Base-by-base conservation (phyloP, 2,113 vertebrate species). In the Apteryx mantelli region DNA sequence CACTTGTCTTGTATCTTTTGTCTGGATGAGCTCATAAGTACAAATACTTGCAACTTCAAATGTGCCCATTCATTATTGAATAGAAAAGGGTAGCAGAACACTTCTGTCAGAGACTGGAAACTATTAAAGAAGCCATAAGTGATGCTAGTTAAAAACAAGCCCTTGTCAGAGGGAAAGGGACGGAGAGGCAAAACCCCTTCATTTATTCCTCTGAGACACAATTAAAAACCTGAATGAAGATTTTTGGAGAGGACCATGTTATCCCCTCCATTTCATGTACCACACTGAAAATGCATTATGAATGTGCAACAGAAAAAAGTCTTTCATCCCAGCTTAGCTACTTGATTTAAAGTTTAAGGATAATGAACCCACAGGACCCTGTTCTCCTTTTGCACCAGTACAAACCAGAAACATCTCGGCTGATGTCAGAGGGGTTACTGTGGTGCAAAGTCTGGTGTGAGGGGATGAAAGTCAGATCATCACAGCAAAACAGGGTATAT, bases 21-120 rank as follows among this genome's bases (percentile, higher is more conserved):
- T 83, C 65, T 96, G 83, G 38, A 61, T 90, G 86, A 91, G 65
- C 77, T 97, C 86, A 30, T 93, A 96, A 97, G 93, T 93, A 91
- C 91, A 97, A 97, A 97, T 84, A 93, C 88, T 94, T 92, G 86
- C 83, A 96, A 58, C 70, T 84, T 94, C 76, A 91, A 97, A 87
- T 91, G 56, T 76, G 38, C 78, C 95, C 92, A 93, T 97, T 93
- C 83, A 94, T 97, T 95, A 97, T 94, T 93, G 91, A 97, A 82
- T 64, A 95, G 81, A 83, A 92, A 95, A 89, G 78, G 56, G 74
- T 91, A 92, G 81, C 13, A 28, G 63, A 87, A 87, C 38, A 18
- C 81, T 96, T 95, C 94, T 95, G 74, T 87, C 84, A 95, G 70
- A 82, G 48, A 53, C 40, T 92, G 86, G 78, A 95, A 95, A 88